Percentiles rank a stretch among this genome's conserved stretches.
These are phyloP conservation scores for Cygnus buccinator DNA, from an alignment of 2,113 vertebrate species.

Conservation along the genomic window DNA sequence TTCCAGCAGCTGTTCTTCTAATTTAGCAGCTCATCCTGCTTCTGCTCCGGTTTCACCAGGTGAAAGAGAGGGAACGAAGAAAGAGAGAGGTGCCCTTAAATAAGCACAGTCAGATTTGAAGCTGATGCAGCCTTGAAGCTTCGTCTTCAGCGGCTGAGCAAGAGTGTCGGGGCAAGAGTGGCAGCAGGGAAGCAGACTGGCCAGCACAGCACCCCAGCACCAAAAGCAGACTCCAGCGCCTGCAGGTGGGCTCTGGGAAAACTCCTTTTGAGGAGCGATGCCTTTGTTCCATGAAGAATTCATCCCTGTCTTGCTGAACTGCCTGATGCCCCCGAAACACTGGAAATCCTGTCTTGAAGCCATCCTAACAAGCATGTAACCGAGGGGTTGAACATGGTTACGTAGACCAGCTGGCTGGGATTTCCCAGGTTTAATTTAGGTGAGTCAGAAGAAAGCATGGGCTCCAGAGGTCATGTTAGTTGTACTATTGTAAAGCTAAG, in stretches of 20 bases:
- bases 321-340: not conserved
- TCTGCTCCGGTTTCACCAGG: not conserved
- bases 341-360: not conserved
- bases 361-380: not conserved
- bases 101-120: not conserved
- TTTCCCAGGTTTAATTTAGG: constrained; percentile 11
- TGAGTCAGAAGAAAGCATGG: not conserved
- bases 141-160: not conserved
- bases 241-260: not conserved
- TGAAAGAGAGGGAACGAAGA: not conserved
- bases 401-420: not conserved
- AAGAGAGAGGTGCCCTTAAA: not conserved
- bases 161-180: rapidly evolving
- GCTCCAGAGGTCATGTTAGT: not conserved
- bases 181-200: not conserved
- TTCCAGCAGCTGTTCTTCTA: constrained; percentile 1
- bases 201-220: not conserved
- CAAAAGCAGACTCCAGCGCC: not conserved
- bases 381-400: not conserved
- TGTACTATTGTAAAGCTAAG: not conserved
- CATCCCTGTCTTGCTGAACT: not conserved
- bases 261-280: not conserved
- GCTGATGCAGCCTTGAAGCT: not conserved
- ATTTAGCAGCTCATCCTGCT: not conserved
- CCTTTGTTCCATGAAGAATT: rapidly evolving